A percentile compares a stretch with the other conserved stretches of the same genome.
Conservation (phyloP, 2,113 vertebrate genomes). For the Platycercus adscitus region DNA sequence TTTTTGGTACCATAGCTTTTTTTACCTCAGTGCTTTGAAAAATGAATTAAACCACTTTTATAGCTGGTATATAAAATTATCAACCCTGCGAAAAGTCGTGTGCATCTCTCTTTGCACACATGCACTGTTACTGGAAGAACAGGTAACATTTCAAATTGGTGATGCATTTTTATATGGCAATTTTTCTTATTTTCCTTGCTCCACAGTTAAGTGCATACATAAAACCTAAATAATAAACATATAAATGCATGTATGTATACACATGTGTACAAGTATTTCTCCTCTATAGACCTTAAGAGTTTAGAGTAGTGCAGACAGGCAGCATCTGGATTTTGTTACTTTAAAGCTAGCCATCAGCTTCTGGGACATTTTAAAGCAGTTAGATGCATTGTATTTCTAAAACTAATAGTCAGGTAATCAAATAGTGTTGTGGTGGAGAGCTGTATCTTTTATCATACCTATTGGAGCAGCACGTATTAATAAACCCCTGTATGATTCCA, state of each 20-base stretch:
- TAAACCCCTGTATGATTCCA: constrained; percentile 12
- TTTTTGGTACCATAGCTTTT: background rate
- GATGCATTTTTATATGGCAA: background rate
- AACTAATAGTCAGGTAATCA: constrained; percentile 71
- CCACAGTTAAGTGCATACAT: background rate
- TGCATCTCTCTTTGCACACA: background rate
- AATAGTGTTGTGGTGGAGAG: constrained; percentile 24
- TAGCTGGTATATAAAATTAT: background rate
- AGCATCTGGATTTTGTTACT: constrained; percentile 81
- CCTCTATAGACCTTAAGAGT: constrained; percentile 25
- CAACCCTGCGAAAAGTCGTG: background rate
- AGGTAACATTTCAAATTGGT: background rate
- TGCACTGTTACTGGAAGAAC: background rate
- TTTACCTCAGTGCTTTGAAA: constrained; percentile 10
- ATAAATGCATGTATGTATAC: background rate
- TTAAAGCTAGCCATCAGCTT: constrained; percentile 73
- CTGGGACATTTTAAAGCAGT: constrained; percentile 74
- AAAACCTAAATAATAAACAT: constrained; percentile 3
- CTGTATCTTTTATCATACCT: constrained; percentile 32
- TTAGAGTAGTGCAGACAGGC: constrained; percentile 57
- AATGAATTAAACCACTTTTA: background rate
- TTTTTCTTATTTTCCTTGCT: background rate
- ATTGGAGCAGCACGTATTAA: background rate
- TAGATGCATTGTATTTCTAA: constrained; percentile 60
- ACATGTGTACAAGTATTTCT: background rate